Evolutionary conservation across 2,888 invertebrate species (phyloP).

Genomic region (Drosophila anomelani): DNA sequence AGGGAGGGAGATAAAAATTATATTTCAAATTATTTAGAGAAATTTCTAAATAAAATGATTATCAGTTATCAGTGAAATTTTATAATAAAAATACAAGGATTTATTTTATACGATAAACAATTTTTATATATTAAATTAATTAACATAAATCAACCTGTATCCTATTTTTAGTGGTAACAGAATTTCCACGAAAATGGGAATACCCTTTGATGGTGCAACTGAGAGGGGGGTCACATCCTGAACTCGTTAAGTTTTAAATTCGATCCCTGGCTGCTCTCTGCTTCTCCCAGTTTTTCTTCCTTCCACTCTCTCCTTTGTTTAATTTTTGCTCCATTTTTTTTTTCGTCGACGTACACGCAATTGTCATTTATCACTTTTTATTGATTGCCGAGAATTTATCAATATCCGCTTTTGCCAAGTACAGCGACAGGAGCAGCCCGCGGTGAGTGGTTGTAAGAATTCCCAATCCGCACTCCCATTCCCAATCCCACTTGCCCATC

Average conservation of each 20-base stretch:
- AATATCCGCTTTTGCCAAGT: conserved; percentile 74
- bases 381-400: conserved; percentile 79
- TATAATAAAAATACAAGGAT: too few species aligned
- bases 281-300: conserved; percentile 44
- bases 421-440: conserved; percentile 55
- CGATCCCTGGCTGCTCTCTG: conserved; percentile 61
- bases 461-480: conserved; percentile 1
- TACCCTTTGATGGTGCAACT: not conserved
- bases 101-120: too few species aligned
- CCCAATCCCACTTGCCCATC: not conserved
- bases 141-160: not conserved
- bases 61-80: too few species aligned
- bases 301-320: conserved; percentile 19
- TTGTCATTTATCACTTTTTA: conserved; percentile 80
- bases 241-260: conserved; percentile 72
- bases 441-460: conserved; percentile 44
- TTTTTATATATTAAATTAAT: too few species aligned
- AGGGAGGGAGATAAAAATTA: conserved; percentile 52
- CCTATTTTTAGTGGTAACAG: not conserved
- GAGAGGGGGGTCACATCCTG: conserved; percentile 16
- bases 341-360: conserved; percentile 66
- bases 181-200: not conserved
- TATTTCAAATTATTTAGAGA: not conserved
- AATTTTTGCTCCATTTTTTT: conserved; percentile 26
- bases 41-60: not conserved